Evolutionary conservation across 1,140 invertebrate species (phyloP).

Genomic region (Pseudomyrmex dendroicus): DNA sequence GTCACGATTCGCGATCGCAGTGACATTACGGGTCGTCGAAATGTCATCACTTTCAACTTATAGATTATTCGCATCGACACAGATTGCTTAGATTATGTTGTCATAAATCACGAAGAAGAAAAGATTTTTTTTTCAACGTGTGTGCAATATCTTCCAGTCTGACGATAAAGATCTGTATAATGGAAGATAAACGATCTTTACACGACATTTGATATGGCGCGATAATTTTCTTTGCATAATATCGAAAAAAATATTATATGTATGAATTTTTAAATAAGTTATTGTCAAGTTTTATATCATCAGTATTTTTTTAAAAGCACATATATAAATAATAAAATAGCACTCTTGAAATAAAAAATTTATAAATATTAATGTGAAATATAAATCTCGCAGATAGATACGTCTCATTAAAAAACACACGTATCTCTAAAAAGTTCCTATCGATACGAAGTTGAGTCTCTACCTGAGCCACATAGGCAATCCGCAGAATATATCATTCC

Average conservation of each 20-base stretch:
- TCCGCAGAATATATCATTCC: constrained; percentile 39
- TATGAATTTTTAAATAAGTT: background rate
- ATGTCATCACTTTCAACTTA: constrained; percentile 58
- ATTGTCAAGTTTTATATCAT: background rate
- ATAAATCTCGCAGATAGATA: constrained; percentile 35
- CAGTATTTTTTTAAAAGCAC: constrained; percentile 35
- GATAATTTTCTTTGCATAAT: constrained; percentile 33
- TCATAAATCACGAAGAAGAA: constrained; percentile 49
- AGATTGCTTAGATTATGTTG: constrained; percentile 53
- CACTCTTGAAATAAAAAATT: background rate
- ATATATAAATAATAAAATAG: background rate
- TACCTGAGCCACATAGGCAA: constrained; percentile 35
- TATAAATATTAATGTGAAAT: constrained; percentile 46
- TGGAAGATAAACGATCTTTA: constrained; percentile 41
- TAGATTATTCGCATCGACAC: constrained; percentile 49
- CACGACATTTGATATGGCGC: constrained; percentile 6
- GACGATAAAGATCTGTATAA: constrained; percentile 52
- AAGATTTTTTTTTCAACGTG: constrained; percentile 31
- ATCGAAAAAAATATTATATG: background rate
- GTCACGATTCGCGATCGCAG: constrained; percentile 54
- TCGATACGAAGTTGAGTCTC: constrained; percentile 20
- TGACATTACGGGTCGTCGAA: constrained; percentile 56
- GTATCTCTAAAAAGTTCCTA: constrained; percentile 22
- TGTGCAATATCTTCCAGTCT: constrained; percentile 48
- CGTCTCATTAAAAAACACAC: background rate